phyloP scores from a whole-genome alignment of 2,113 vertebrate species.

The Pseudorectes ferrugineus region DNA sequence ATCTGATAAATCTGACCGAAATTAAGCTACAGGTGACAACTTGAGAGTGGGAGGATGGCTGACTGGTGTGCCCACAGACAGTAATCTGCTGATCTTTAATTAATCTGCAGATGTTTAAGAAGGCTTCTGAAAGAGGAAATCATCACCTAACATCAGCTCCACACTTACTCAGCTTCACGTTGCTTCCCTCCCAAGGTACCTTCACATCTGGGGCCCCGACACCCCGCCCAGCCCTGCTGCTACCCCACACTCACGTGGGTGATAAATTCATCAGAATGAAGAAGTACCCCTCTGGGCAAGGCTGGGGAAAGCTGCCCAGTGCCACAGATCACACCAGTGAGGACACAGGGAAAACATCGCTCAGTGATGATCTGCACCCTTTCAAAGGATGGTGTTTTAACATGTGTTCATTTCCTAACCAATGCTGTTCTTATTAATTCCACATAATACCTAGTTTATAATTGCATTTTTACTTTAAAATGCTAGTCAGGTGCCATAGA shows the following conservation, averaged over 20 bases:
- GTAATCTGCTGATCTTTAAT: not conserved
- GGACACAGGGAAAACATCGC: not conserved
- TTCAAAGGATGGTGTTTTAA: not conserved
- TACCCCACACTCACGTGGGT: fast-evolving
- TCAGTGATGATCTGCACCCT: not conserved
- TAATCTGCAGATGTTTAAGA: not conserved
- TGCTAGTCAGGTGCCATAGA: not conserved
- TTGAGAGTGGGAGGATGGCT: not conserved
- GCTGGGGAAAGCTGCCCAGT: fast-evolving
- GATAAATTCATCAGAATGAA: not conserved
- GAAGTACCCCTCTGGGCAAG: fast-evolving
- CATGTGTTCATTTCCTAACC: not conserved
- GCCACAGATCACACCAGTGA: not conserved
- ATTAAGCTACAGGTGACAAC: not conserved
- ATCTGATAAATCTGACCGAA: not conserved
- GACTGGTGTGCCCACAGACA: not conserved
- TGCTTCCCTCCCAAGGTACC: not conserved
- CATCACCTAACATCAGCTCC: not conserved
- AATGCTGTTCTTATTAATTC: not conserved
- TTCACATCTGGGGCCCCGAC: not conserved
- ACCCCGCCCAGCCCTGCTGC: not conserved
- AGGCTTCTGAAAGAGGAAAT: not conserved
- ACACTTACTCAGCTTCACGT: not conserved
- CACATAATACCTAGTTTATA: not conserved
- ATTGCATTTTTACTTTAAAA: not conserved